A percentile compares a stretch with the other conserved stretches of the same genome.
phyloP scores from a whole-genome alignment of 2,797 vertebrate species.

The Coluber constrictor region DNA sequence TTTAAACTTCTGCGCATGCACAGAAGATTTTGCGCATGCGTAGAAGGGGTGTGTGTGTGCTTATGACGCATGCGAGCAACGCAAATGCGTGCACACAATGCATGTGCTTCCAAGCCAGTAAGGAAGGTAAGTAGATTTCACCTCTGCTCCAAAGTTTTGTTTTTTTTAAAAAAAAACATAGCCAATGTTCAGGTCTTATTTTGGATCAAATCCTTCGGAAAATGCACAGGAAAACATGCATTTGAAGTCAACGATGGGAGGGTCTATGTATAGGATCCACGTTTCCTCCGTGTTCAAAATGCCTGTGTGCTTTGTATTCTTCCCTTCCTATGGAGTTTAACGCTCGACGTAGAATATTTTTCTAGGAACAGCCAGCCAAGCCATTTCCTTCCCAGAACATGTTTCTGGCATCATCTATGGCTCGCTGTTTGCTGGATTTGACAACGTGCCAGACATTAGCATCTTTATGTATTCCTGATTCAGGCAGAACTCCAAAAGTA shows the following conservation, averaged over 20 bases:
- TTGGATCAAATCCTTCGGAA: not conserved
- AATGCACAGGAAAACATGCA: not conserved
- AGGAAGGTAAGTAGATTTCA: no score
- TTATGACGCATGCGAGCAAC: no score
- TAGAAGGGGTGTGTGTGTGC: no score
- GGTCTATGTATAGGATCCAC: conserved; percentile 50
- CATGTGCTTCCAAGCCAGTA: no score
- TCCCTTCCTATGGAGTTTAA: conserved; percentile 56
- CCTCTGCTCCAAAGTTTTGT: not conserved
- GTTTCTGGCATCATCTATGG: conserved; percentile 63
- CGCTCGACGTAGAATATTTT: conserved; percentile 57
- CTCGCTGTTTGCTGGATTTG: conserved; percentile 60
- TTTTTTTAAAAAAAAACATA: no score
- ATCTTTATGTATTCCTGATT: conserved; percentile 56
- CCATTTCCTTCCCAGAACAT: conserved; percentile 68
- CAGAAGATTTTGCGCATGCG: no score
- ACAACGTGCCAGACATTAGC: conserved; percentile 64
- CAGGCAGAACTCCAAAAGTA: conserved; percentile 53
- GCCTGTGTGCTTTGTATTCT: conserved; percentile 59
- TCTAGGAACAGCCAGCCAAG: conserved; percentile 60
- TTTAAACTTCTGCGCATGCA: no score
- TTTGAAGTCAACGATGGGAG: conserved; percentile 6
- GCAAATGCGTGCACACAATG: no score
- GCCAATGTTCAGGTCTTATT: not conserved
- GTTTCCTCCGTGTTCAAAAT: conserved; percentile 53